Evolutionary conservation across 2,797 vertebrate species (phyloP).

Genomic region (Toxotes lorentzi): DNA sequence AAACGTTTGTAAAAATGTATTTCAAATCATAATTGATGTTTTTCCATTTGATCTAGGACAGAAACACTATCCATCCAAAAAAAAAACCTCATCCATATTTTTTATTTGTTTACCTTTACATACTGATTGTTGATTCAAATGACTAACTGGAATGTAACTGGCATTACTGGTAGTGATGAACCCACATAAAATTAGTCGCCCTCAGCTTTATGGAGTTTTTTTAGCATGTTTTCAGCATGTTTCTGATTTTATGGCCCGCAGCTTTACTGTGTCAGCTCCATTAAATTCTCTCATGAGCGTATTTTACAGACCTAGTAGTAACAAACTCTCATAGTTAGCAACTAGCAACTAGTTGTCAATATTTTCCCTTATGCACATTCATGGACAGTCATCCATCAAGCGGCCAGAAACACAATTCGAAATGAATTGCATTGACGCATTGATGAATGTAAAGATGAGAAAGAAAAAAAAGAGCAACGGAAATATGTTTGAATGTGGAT

Average conservation of each 20-base stretch:
- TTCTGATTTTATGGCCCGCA: background rate
- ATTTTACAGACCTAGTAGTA: background rate
- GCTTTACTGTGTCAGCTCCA: background rate
- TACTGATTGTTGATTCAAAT: constrained; percentile 1
- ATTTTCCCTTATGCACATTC: background rate
- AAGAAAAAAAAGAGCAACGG: background rate
- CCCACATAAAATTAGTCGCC: background rate
- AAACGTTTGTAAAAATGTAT: background rate
- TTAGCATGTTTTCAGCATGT: background rate
- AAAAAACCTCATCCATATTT: background rate
- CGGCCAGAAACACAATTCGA: background rate
- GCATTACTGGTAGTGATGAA: background rate
- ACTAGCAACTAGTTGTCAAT: too few relatives aligned
- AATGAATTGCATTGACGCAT: background rate
- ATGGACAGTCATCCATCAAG: background rate
- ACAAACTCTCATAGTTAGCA: background rate
- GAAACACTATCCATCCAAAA: background rate
- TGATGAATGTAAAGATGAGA: background rate
- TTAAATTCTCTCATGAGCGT: background rate
- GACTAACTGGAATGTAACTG: background rate
- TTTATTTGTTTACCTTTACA: background rate
- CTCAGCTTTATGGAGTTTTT: background rate
- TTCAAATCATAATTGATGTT: constrained; percentile 9
- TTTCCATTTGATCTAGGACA: constrained; percentile 29
- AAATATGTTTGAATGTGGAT: constrained; percentile 13